Evolutionary conservation across 2,797 vertebrate genomes (phyloP).

Genomic region (Protosalanx chinensis): DNA sequence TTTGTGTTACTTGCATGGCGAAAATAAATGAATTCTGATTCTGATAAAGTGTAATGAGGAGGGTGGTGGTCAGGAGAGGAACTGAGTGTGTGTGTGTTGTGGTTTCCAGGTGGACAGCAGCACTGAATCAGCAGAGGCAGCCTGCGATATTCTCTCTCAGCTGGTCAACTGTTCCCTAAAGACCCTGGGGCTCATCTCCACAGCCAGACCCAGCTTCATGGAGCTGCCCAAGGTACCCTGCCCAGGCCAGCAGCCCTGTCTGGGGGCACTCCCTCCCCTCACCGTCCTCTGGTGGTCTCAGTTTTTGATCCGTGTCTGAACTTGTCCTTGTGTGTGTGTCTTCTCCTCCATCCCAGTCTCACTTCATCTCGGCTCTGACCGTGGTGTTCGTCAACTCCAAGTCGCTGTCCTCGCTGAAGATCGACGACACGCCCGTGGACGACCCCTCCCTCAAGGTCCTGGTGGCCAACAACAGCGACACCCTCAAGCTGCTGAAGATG

Average conservation of each 20-base stretch:
- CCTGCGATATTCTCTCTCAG: constrained; percentile 96
- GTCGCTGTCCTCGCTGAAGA: constrained; percentile 93
- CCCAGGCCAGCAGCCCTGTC: background rate
- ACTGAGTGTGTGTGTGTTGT: background rate
- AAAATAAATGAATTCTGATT: too few relatives aligned
- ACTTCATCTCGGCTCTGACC: constrained; percentile 96
- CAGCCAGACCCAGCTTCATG: constrained; percentile 88
- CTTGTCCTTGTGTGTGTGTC: background rate
- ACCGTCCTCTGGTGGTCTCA: background rate
- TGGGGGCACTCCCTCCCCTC: background rate
- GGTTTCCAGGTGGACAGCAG: constrained; percentile 92
- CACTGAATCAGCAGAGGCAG: constrained; percentile 97
- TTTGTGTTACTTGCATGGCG: too few relatives aligned
- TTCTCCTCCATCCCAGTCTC: constrained; percentile 75
- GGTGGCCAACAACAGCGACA: constrained; percentile 97
- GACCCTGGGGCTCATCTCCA: constrained; percentile 96
- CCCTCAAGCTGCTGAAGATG: constrained; percentile 94
- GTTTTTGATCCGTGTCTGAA: constrained; percentile 9
- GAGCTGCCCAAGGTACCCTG: constrained; percentile 81
- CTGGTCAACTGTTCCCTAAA: constrained; percentile 98
- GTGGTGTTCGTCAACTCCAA: constrained; percentile 99
- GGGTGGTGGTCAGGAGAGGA: background rate
- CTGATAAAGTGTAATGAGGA: background rate
- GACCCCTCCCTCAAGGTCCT: constrained; percentile 92
- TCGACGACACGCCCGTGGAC: constrained; percentile 95